Conservation (phyloP, 1,140 invertebrate species). For the Diprion similis region DNA sequence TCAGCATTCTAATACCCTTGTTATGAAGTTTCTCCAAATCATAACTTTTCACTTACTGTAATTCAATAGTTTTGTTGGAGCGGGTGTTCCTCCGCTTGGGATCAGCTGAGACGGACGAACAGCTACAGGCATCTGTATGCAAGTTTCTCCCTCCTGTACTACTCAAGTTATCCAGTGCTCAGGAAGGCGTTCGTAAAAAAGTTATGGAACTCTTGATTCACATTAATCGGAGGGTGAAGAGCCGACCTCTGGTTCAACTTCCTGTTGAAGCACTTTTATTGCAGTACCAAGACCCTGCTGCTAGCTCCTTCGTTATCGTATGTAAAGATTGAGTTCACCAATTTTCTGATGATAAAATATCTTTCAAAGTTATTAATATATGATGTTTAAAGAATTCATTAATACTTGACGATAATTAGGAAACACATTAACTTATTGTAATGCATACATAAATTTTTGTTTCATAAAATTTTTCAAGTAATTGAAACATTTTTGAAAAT, state of each 20-base stretch:
- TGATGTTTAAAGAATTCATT: no score
- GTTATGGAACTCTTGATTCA: slow-evolving; percentile 94
- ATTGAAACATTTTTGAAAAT: no score
- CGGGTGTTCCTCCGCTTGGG: slow-evolving; percentile 88
- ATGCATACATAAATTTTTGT: neutral
- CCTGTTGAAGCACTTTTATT: slow-evolving; percentile 85
- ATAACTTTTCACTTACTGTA: neutral
- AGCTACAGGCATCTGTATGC: slow-evolving; percentile 80
- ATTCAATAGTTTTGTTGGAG: slow-evolving; percentile 78
- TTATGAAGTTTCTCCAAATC: no score
- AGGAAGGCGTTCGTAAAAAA: slow-evolving; percentile 86
- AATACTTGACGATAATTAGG: no score
- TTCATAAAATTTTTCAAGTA: no score
- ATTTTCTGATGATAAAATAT: neutral
- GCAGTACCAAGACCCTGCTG: slow-evolving; percentile 80
- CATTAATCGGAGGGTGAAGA: slow-evolving; percentile 89
- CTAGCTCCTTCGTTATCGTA: slow-evolving; percentile 85
- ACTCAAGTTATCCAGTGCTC: slow-evolving; percentile 83
- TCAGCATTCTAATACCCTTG: neutral
- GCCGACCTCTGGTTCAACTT: slow-evolving; percentile 81
- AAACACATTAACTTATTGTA: neutral
- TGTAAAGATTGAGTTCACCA: slow-evolving; percentile 43
- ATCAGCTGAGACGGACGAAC: slow-evolving; percentile 87
- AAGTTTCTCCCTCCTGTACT: slow-evolving; percentile 91
- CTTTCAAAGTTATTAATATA: no score